Evolutionary conservation across 2,888 invertebrate genomes (phyloP).

Genomic region (Furcula furcula): DNA sequence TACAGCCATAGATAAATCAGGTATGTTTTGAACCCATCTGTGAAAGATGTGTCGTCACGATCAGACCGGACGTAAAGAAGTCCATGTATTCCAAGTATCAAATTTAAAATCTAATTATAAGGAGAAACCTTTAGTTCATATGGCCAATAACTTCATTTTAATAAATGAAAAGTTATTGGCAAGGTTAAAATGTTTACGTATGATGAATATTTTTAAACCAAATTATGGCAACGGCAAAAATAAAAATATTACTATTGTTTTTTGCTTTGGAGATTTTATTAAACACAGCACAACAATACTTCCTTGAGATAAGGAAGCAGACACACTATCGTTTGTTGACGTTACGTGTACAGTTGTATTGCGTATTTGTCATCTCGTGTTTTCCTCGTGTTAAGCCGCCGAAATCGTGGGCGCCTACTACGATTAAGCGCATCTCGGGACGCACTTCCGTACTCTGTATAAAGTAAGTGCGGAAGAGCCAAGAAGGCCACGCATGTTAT

Average conservation of each 20-base stretch:
- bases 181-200: no score
- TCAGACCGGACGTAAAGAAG: conserved; percentile 3
- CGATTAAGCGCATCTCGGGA: conserved; percentile 39
- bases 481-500: conserved; percentile 55
- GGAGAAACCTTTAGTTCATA: no score
- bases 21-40: conserved; percentile 24
- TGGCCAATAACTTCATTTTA: no score
- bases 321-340: conserved; percentile 41
- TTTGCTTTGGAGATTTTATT: conserved; percentile 34
- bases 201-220: not conserved
- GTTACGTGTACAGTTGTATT: conserved; percentile 33
- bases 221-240: conserved; percentile 20
- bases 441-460: conserved; percentile 67
- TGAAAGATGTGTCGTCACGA: conserved; percentile 11
- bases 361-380: conserved; percentile 33
- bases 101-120: no score
- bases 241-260: conserved; percentile 17
- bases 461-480: conserved; percentile 69
- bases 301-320: conserved; percentile 66
- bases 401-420: conserved; percentile 39
- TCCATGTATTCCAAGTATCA: no score
- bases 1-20: conserved; percentile 31
- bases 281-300: conserved; percentile 43
- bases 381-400: conserved; percentile 28
- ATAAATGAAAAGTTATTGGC: no score